phyloP scores from a whole-genome alignment of 2,113 vertebrate species.

The Tursiops truncatus region DNA sequence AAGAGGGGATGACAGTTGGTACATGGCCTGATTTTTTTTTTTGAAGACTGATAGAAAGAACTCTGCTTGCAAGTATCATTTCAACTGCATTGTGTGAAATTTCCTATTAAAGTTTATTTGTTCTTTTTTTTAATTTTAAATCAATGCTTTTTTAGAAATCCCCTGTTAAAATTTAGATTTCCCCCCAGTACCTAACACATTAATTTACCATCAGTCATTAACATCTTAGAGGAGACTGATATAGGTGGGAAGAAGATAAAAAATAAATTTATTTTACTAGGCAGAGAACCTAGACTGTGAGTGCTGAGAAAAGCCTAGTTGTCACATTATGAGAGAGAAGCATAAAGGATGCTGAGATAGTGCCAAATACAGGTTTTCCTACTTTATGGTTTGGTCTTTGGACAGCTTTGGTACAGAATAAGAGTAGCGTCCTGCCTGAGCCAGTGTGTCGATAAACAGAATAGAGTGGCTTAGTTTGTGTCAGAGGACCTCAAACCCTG shows the following conservation, averaged over 20 bases:
- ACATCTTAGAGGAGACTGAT: background rate
- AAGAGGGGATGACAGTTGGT: background rate
- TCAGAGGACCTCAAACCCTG: background rate
- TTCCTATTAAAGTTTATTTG: background rate
- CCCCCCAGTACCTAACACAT: background rate
- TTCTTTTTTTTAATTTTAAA: background rate
- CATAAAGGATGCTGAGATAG: background rate
- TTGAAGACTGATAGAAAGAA: constrained; percentile 13
- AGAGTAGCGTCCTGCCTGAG: background rate
- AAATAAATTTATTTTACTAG: background rate
- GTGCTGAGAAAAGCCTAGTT: background rate
- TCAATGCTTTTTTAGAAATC: background rate
- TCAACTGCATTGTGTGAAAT: constrained; percentile 6
- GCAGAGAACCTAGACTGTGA: background rate
- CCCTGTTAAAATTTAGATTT: background rate
- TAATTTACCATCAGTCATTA: background rate
- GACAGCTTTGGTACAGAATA: background rate
- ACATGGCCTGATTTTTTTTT: background rate
- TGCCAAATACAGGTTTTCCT: background rate
- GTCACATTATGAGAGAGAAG: background rate
- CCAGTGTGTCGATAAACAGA: background rate
- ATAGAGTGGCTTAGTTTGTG: background rate
- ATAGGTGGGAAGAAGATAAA: background rate
- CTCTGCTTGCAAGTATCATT: background rate
- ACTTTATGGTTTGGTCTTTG: background rate